phyloP scores from a whole-genome alignment of 2,797 vertebrate genomes.

The Momotus momota region DNA sequence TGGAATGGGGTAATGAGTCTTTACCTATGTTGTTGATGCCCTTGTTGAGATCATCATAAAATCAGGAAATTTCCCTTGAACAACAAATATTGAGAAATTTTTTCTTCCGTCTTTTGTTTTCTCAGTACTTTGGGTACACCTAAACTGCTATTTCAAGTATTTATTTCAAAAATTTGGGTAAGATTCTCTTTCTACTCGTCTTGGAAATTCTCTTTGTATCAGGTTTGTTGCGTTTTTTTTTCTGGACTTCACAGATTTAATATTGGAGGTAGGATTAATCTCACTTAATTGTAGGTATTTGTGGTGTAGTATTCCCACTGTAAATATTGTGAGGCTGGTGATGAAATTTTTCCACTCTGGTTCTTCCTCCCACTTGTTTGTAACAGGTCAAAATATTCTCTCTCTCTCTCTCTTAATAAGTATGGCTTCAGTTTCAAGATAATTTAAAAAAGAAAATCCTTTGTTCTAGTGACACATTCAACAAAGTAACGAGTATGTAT shows the following conservation, averaged over 20 bases:
- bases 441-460: not conserved
- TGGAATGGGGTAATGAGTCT: no score
- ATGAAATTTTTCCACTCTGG: not conserved
- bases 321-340: not conserved
- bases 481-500: not conserved
- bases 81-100: not conserved
- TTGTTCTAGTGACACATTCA: not conserved
- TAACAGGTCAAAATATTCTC: not conserved
- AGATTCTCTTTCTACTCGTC: not conserved
- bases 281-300: not conserved
- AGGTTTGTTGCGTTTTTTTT: not conserved
- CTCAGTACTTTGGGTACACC: not conserved
- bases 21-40: no score
- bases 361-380: not conserved
- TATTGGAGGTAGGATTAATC: not conserved
- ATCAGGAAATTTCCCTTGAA: not conserved
- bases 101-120: not conserved
- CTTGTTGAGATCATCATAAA: not conserved
- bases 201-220: not conserved
- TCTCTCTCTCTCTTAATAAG: not conserved
- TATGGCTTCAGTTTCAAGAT: not conserved
- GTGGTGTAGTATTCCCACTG: not conserved
- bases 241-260: not conserved
- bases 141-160: not conserved
- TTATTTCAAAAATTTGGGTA: not conserved